phyloP scores from a whole-genome alignment of 1,140 invertebrate species.

The Copidosoma floridanum region DNA sequence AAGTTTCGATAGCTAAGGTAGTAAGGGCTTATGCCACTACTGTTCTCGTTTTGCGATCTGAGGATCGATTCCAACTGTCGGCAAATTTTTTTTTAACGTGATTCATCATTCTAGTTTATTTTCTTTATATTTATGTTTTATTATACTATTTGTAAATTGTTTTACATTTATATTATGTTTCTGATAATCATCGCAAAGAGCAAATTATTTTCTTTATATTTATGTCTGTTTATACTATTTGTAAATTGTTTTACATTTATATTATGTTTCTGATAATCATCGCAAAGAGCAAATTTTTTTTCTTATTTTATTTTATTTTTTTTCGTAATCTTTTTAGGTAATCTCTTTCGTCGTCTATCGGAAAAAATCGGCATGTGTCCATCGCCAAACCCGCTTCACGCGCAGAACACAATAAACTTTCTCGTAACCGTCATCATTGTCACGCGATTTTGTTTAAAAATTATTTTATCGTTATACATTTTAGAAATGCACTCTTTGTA shows the following conservation, averaged over 20 bases:
- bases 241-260: conserved; percentile 29
- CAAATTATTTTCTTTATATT: conserved; percentile 25
- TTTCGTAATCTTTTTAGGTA: conserved; percentile 2
- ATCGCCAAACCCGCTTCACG: background rate
- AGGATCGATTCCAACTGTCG: too few relatives aligned
- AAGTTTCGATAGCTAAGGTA: too few relatives aligned
- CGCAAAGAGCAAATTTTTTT: conserved; percentile 17
- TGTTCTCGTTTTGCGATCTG: too few relatives aligned
- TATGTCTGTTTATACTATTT: conserved; percentile 18
- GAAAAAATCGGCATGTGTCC: background rate
- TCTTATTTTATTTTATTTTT: conserved; percentile 8
- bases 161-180: too few relatives aligned
- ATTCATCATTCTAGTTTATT: too few relatives aligned
- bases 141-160: conserved; percentile 26
- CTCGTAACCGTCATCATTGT: background rate
- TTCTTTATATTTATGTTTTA: too few relatives aligned
- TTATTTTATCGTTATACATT: conserved; percentile 27
- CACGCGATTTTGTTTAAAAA: conserved; percentile 5
- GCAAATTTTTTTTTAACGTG: too few relatives aligned
- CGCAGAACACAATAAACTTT: background rate
- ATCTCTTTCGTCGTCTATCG: background rate
- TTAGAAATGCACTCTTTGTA: too few relatives aligned
- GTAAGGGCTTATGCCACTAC: too few relatives aligned
- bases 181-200: too few relatives aligned
- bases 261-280: conserved; percentile 25